These are phyloP conservation scores for Alloplasta piceator DNA, from an alignment of 2,888 invertebrate species.

Conservation along the genomic window DNA sequence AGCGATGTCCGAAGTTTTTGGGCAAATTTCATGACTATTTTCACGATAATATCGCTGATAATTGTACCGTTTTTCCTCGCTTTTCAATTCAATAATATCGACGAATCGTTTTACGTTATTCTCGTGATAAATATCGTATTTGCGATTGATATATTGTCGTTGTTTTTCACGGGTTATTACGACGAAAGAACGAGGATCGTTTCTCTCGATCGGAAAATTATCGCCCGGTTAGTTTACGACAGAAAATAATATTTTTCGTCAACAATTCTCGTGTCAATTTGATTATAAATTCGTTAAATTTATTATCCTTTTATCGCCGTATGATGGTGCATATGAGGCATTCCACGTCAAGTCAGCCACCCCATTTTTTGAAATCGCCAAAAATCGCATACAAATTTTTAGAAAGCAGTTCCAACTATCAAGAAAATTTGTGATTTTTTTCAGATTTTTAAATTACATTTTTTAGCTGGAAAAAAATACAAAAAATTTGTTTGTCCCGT, in stretches of 20 bases:
- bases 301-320: slow-evolving; percentile 13
- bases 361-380: no score
- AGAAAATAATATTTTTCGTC: not conserved
- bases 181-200: slow-evolving; percentile 74
- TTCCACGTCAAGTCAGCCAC: no score
- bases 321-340: no score
- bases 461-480: no score
- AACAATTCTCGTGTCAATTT: no score
- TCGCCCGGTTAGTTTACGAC: slow-evolving; percentile 69
- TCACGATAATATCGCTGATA: slow-evolving; percentile 74
- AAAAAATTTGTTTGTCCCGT: no score
- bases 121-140: slow-evolving; percentile 74
- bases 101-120: slow-evolving; percentile 66
- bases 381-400: no score
- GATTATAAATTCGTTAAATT: no score
- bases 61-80: slow-evolving; percentile 77
- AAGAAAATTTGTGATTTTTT: no score
- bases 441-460: no score
- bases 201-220: slow-evolving; percentile 74
- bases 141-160: slow-evolving; percentile 76
- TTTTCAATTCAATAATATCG: slow-evolving; percentile 71
- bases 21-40: slow-evolving; percentile 78
- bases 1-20: slow-evolving; percentile 80
- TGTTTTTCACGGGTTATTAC: slow-evolving; percentile 81
- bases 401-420: no score